A percentile compares a stretch with the other conserved stretches of the same genome.
phyloP scores from a whole-genome alignment of 1,140 invertebrate species.

The Branchinecta lynchi region DNA sequence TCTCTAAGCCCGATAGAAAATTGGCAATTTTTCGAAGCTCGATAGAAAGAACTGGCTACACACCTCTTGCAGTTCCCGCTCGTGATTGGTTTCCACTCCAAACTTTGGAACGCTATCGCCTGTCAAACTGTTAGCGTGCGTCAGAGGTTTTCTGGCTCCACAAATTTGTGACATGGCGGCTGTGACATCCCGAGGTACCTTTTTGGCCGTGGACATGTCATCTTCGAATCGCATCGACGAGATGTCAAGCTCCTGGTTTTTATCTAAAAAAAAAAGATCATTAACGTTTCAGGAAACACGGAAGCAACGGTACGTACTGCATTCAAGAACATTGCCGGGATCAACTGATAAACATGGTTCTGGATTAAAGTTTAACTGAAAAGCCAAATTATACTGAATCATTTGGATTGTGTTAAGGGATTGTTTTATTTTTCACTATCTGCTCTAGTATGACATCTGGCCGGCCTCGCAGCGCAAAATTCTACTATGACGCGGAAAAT shows the following conservation, averaged over 20 bases:
- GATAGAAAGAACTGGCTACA: conserved; percentile 18
- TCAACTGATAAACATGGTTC: no score
- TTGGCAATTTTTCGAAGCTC: conserved; percentile 10
- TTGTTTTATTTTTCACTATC: no score
- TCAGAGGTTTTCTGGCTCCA: conserved; percentile 68
- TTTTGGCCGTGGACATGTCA: conserved; percentile 16
- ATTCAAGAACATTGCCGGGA: no score
- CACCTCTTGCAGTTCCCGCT: conserved; percentile 71
- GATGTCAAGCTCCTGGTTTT: conserved; percentile 87
- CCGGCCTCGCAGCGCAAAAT: no score
- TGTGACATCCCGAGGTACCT: conserved; percentile 22
- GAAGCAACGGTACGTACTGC: no score
- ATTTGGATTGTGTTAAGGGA: no score
- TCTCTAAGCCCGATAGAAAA: no score
- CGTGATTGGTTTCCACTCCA: conserved; percentile 77
- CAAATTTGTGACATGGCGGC: conserved; percentile 71
- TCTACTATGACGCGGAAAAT: no score
- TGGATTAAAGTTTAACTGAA: no score
- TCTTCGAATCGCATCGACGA: conserved; percentile 68
- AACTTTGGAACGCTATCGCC: conserved; percentile 71
- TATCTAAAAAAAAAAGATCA: conserved; percentile 45
- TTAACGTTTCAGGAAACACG: no score
- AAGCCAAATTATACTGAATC: no score
- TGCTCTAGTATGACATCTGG: no score
- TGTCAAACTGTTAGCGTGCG: conserved; percentile 79